Base-by-base conservation (phyloP, 2,888 invertebrate genomes). In the Erpobdella octoculata region DNA sequence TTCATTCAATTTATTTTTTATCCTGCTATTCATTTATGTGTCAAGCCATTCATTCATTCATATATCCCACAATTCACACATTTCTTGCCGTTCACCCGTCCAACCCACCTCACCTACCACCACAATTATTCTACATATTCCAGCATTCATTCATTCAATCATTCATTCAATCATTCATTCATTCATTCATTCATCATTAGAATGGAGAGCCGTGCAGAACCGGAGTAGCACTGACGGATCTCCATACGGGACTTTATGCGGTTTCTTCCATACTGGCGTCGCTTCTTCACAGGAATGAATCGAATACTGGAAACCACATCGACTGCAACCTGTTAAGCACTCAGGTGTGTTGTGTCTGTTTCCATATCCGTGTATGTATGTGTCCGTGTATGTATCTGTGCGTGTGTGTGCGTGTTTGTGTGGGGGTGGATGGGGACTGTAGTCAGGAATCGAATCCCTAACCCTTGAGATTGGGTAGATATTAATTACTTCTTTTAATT, bases 181-280 rank as follows among this genome's bases (percentile, higher is more conserved):
- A 38, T 21, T n/a, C 4, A 3, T 5, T 28, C n/a, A 12, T 59
- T n/a, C 12, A n/a, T 36, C 18, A n/a, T 8, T 65, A 79, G 77
- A 85, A 88, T 78, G 92, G 93, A 0, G 89, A 88, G 53, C 95
- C 96, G 0, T 90, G 90, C 74, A 94, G 95, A 84, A 89, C 90
- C 18, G 96, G 95, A 15, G 92, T 95, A 0, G 93, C 96, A 0
- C 88, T 94, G 78, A 94, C 93, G 0, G 96, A 97, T 83, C 79
- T 96, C 69, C 89, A 93, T 0, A 95, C 96, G 0, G 96, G 69
- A 0, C 85, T 97, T 2, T 95, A 92, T 81, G 93, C 94, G 0
- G 92, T 93, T 81, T 93, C 94, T 21, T 93, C 96, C 0, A 93
- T 96, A 74, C 86, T 95, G 86, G 91, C 95, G 0, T 95, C 95